phyloP scores from a whole-genome alignment of 2,888 invertebrate species.

The Piscicola geometra region DNA sequence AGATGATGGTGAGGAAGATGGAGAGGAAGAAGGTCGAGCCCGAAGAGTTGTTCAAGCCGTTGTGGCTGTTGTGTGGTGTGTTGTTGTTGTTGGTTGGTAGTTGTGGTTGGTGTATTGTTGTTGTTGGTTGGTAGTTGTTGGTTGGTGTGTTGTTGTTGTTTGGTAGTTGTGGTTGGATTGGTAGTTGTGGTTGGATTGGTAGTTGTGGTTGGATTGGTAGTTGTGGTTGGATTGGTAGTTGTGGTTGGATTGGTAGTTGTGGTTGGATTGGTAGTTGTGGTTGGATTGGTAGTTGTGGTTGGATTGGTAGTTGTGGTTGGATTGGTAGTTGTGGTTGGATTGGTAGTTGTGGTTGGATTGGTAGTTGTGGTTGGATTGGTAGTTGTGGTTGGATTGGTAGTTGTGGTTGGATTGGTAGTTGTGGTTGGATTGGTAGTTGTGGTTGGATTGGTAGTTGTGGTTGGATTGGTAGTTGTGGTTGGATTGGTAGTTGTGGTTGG shows the following conservation, averaged over 20 bases:
- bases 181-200: not conserved
- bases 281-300: not conserved
- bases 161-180: not conserved
- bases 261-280: not conserved
- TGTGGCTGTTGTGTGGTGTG: not conserved
- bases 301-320: too few relatives aligned
- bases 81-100: not conserved
- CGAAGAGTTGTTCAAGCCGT: slow-evolving; percentile 34
- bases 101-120: slow-evolving; percentile 55
- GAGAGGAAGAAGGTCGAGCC: slow-evolving; percentile 41
- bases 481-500: not conserved
- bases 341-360: not conserved
- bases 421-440: too few relatives aligned
- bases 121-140: not conserved
- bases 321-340: slow-evolving; percentile 58
- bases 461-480: not conserved
- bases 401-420: too few relatives aligned
- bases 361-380: not conserved
- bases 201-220: too few relatives aligned
- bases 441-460: not conserved
- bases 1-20: slow-evolving; percentile 61
- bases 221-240: slow-evolving; percentile 56
- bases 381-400: too few relatives aligned
- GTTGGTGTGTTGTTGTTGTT: not conserved
- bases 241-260: not conserved